Base-by-base conservation (phyloP, 1,140 invertebrate genomes). In the Plectrocnemia conspersa region DNA sequence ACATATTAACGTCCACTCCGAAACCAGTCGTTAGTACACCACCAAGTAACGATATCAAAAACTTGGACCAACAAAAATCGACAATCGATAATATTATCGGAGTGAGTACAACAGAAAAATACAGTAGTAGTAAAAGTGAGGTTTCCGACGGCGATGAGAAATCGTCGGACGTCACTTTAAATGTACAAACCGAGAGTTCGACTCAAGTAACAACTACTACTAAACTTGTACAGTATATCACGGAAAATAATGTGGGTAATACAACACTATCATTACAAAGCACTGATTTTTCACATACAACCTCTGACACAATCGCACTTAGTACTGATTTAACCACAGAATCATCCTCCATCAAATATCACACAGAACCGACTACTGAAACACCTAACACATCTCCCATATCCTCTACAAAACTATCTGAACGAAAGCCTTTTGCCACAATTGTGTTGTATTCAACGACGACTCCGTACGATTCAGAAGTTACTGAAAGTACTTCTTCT, bases 1-100 rank as follows among this genome's bases (percentile, higher is more conserved):
- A 77, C 59, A 76, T 77, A 63, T 71, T 77, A 58, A 74, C 72
- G 40, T 70, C 67, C 49, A 72, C 74, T 66, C 70, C 75, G 32
- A 72, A 66, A 73, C 58, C 69, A 52, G 53, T 58, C 19, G 65
- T 66, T 68, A 65, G 69, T 49, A 72, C 70, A 55, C 64, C 76
- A 61, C 73, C 74, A 65, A 74, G 55, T 52, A 22, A 25, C 53
- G 21, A 50, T 42, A 44, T 10, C 49, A 11, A 13, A 35, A 22
- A 52, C 38, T 58, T 33, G 7, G 57, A 52, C 23, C 38, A 45
- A 40, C 42, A 27, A 29, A 58, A 46, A 40, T 13, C 50, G 38
- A 19, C 54, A 19, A 54, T 32, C 16, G 25, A 48, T 48, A 59
- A 53, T 56, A 40, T 46, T 42, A 47, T 49, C 22, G 57, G 48